Base-by-base conservation (phyloP, 2,113 vertebrate species). In the Psammodynastes pulverulentus region DNA sequence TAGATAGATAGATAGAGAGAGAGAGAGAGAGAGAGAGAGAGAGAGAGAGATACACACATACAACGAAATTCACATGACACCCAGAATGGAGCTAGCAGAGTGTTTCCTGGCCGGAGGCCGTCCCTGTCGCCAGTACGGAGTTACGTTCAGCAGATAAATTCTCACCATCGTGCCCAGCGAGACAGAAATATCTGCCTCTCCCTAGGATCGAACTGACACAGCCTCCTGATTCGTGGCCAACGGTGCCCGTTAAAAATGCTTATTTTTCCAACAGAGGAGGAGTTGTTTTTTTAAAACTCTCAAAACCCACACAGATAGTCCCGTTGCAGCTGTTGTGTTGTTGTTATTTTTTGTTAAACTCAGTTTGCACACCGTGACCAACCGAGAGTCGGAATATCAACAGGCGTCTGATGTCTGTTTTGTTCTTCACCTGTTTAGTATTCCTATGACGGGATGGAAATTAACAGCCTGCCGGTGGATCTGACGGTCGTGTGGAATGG, bases 401-500 rank as follows among this genome's bases (percentile, higher is more conserved):
- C 46, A 58, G 86, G n/a, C 92, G 23, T 62, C 67, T 6, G 3
- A 0, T 17, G 17, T 49, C 4, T n/a, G 2, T n/a, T 39, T 34
- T 48, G 17, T 45, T 85, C 43, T 94, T 95, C 93, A 13, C 49
- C 10, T 91, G 67, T 94, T 96, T 87, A 99, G 99, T 99, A 99
- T 95, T 98, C 98, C 0, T 99, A 99, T 0, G 99, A 99, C 95
- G 99, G 99, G 91, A 99, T 99, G 98, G 99, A 99, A 96, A 99
- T 99, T 97, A 99, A 99, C 97, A 99, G 98, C 96, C 98, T 99
- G 95, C 98, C 99, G 0, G 99, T 99, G 96, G 98, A 99, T 95
- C 96, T 99, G 97, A 99, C 98, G 0, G 99, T 99, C 1, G 98
- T 99, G 96, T 99, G 99, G 99, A 99, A 99, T 1, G 99, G 99